phyloP scores from a whole-genome alignment of 2,797 vertebrate genomes.

The Garrulus glandarius region DNA sequence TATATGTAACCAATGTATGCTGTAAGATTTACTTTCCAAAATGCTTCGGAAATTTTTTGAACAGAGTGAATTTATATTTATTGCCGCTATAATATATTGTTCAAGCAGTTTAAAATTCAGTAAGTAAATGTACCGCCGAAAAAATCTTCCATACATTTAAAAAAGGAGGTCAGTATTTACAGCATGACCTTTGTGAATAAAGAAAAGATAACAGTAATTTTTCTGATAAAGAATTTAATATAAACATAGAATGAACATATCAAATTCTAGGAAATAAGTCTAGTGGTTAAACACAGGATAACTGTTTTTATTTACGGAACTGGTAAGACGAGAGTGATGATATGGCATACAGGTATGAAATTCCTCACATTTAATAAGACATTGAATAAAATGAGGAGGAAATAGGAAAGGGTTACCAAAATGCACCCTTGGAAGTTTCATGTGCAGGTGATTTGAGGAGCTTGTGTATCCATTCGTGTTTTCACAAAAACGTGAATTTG shows the following conservation, averaged over 20 bases:
- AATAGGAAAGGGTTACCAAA: not conserved
- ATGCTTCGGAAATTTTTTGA: not conserved
- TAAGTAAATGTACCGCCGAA: not conserved
- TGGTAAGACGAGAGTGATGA: not conserved
- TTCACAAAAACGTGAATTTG: not conserved
- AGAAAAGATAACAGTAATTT: not conserved
- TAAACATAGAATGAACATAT: not conserved
- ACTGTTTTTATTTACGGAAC: not conserved
- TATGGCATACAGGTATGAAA: not conserved
- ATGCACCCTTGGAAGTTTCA: not conserved
- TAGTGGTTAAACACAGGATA: not conserved
- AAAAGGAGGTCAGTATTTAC: not conserved
- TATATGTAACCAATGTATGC: not conserved
- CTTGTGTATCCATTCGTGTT: not conserved
- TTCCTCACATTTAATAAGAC: not conserved
- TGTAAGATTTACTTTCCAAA: not conserved
- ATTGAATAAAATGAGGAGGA: not conserved
- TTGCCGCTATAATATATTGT: not conserved
- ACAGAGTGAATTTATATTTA: not conserved
- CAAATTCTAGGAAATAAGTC: not conserved
- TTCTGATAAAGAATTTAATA: not conserved
- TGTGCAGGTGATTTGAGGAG: not conserved
- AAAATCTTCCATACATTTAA: not conserved
- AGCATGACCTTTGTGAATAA: not conserved
- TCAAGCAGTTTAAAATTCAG: not conserved